Evolutionary conservation across 2,113 vertebrate genomes (phyloP), one percentile per base, ranked within the genome.

Genomic region (Xiphias gladius): DNA sequence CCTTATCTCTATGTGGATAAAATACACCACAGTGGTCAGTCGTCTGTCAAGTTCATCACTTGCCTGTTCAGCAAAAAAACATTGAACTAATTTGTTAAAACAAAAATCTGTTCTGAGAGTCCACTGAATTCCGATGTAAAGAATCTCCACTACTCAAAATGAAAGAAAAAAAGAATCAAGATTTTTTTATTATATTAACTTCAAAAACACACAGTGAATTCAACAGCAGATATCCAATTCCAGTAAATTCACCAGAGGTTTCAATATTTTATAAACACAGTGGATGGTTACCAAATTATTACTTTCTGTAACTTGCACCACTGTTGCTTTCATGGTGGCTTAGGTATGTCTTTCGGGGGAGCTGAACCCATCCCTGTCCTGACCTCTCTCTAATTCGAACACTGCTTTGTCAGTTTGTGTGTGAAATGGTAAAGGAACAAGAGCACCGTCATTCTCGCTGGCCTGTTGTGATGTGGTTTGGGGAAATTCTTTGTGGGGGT

Each of bases 401-500:
- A 52, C 46, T 70, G 52, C 54, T 83, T 58, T 43, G 57, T 64
- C 55, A 54, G n/a, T 76, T 52, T 81, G 54, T 89, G 82, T 83
- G 63, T 70, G 77, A 93, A 84, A 90, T 82, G 76, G 69, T 88
- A 79, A 83, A 88, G 88, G 86, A 90, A 87, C 79, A 79, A 88
- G 65, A 91, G 83, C 79, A 66, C 52, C 75, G 76, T 86, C 78
- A 79, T 86, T 73, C 82, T 89, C 80, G 50, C 62, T 81, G 73
- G 57, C 62, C 73, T 79, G 90, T 86, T 91, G 52, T 93, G 86
- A 94, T 93, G 90, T 85, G 88, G 92, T 90, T 83, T 88, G 77
- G 90, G 91, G 88, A 93, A 92, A 89, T 92, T 93, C 90, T 91
- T 82, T 74, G 87, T 73, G 82, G 88, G 83, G 74, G 84, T 92